Conservation (phyloP, 2,888 invertebrate genomes). For the Euzetes globulus region DNA sequence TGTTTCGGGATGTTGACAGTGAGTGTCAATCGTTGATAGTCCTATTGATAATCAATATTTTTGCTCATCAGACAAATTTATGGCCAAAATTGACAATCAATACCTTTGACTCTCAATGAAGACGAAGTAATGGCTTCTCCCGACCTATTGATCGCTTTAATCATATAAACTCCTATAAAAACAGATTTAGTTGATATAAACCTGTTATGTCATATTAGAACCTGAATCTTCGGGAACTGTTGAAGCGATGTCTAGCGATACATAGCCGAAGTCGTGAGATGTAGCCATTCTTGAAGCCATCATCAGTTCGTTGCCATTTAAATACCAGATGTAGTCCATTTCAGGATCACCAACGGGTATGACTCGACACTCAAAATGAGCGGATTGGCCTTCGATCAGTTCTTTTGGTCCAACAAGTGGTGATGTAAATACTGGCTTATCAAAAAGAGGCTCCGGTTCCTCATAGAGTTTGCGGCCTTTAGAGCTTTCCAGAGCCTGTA, state of each 20-base stretch:
- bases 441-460: conserved; percentile 65
- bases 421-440: conserved; percentile 81
- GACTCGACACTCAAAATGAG: conserved; percentile 93
- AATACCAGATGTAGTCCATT: conserved; percentile 93
- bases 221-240: conserved; percentile 83
- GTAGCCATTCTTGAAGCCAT: conserved; percentile 87
- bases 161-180: conserved; percentile 17
- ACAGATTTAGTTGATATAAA: conserved; percentile 62
- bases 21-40: background rate
- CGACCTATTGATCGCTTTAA: conserved; percentile 62
- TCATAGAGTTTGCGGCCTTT: conserved; percentile 47
- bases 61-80: too few relatives aligned
- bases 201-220: conserved; percentile 54
- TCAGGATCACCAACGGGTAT: conserved; percentile 88
- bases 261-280: conserved; percentile 94
- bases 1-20: conserved; percentile 78
- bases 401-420: conserved; percentile 77
- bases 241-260: conserved; percentile 80
- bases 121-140: conserved; percentile 91
- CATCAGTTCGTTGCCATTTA: conserved; percentile 69
- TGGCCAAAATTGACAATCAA: too few relatives aligned
- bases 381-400: conserved; percentile 82
- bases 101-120: conserved; percentile 78
- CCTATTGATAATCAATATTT: conserved; percentile 47
- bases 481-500: conserved; percentile 77